Base-by-base conservation (phyloP, 1,140 invertebrate genomes). In the Brachionus koreanus region DNA sequence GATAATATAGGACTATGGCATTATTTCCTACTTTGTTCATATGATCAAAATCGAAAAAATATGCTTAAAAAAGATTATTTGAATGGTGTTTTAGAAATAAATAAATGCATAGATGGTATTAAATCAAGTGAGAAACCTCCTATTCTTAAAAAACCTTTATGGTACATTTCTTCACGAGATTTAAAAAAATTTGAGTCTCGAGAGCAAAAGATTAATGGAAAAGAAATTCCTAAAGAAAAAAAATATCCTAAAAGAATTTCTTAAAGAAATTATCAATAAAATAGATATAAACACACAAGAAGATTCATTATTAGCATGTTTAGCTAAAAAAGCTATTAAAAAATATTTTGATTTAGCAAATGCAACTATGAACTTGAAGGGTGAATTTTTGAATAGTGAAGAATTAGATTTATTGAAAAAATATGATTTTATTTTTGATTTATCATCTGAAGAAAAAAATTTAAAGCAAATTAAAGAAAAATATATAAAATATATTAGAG, bases 21-120 rank as follows among this genome's bases (percentile, higher is more conserved):
- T 25, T 74, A 74, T 46, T 46, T 13, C 4, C 16, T 74, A 5
- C 2, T 16, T 43, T 43, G 25, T 25, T 46, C 29, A 9, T 74
- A 74, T 25, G 42, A 74, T 74, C 7, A 9, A 25, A 23, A 46
- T 46, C 19, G 69, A 12, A 46, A 33, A 6, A 46, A 43, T 29
- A 74, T 74, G 69, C 23, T 25, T 25, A n/a, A 74, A 74, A 9
- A 43, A 1, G 0, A 37, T 72, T 74, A 74, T 46, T 39, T 74
- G 16, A 7, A 29, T 5, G 37, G 39, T 12, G 69, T 74, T 25
- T 29, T 0, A 29, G 69, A 74, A 19, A 74, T 74, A 25, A 74
- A 74, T 46, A 74, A 74, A 46, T 46, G 69, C 13, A 74, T 74
- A 12, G 69, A 74, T 74, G 42, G 42, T n/a, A 46, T 74, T 12